Conservation (phyloP, 2,113 vertebrate species). For the Urocolius indicus region DNA sequence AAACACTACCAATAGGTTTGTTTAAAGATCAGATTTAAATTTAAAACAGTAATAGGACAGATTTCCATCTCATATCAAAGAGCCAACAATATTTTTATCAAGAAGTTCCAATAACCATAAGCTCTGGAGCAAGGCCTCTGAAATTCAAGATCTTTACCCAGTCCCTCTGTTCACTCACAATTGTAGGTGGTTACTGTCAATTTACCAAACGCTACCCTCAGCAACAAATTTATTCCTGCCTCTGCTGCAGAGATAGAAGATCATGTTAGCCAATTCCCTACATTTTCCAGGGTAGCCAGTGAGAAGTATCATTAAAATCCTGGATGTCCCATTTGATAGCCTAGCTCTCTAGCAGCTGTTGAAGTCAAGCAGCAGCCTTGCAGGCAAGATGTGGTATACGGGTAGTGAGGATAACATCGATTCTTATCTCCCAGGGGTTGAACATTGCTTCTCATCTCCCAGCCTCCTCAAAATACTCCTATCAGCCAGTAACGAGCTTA, state of each 20-base stretch:
- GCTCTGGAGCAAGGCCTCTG: neutral
- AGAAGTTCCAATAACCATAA: neutral
- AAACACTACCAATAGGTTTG: neutral
- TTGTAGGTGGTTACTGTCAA: neutral
- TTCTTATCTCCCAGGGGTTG: neutral
- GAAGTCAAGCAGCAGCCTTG: neutral
- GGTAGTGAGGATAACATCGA: neutral
- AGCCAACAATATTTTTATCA: neutral
- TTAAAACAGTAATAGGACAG: neutral
- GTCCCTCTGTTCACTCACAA: fast-evolving
- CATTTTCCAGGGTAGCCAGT: neutral
- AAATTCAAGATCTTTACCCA: neutral
- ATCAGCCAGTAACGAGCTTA: neutral
- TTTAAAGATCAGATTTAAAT: neutral
- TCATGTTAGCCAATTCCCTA: fast-evolving
- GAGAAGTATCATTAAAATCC: neutral
- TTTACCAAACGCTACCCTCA: neutral
- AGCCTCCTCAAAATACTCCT: neutral
- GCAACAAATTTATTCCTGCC: neutral
- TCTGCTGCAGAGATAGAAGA: neutral
- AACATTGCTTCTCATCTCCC: no score
- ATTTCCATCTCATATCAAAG: neutral
- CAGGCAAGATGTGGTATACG: neutral
- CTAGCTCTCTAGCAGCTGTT: neutral
- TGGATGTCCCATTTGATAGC: neutral